These are phyloP conservation scores for Typhlichthys eigenmanni DNA, from an alignment of 2,797 vertebrate genomes.

Conservation along the genomic window DNA sequence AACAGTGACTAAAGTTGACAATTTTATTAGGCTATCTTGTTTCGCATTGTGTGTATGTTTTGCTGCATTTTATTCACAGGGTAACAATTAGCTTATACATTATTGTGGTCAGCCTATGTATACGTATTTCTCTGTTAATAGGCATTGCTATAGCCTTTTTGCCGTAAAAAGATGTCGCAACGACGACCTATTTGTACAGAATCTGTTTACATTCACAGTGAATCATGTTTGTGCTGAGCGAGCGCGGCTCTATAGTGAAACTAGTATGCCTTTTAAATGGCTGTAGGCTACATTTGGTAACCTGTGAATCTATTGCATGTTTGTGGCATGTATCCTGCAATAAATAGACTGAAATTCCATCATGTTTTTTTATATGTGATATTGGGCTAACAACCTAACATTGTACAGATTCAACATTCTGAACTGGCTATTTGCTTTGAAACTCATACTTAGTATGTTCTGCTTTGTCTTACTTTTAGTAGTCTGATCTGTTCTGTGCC, in stretches of 20 bases:
- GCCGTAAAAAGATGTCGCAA: constrained; percentile 64
- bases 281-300: constrained; percentile 78
- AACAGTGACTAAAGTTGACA: constrained; percentile 70
- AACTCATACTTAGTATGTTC: no score
- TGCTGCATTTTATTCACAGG: constrained; percentile 72
- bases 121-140: constrained; percentile 29
- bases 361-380: constrained; percentile 20
- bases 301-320: constrained; percentile 93
- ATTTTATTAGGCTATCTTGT: constrained; percentile 57
- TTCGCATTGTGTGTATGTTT: constrained; percentile 67
- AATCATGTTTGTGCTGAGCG: constrained; percentile 55
- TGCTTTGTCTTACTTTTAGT: no score
- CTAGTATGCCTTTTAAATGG: constrained; percentile 83
- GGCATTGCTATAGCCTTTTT: constrained; percentile 32
- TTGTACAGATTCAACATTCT: neutral
- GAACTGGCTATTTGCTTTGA: no score
- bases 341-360: constrained; percentile 84
- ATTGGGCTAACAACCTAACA: neutral
- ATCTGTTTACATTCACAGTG: constrained; percentile 63
- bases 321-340: constrained; percentile 96
- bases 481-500: no score
- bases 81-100: constrained; percentile 75
- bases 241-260: constrained; percentile 52
- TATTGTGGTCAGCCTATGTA: constrained; percentile 59
- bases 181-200: constrained; percentile 65